Conservation (phyloP, 2,888 invertebrate genomes). For the Sphecodes monilicornis region DNA sequence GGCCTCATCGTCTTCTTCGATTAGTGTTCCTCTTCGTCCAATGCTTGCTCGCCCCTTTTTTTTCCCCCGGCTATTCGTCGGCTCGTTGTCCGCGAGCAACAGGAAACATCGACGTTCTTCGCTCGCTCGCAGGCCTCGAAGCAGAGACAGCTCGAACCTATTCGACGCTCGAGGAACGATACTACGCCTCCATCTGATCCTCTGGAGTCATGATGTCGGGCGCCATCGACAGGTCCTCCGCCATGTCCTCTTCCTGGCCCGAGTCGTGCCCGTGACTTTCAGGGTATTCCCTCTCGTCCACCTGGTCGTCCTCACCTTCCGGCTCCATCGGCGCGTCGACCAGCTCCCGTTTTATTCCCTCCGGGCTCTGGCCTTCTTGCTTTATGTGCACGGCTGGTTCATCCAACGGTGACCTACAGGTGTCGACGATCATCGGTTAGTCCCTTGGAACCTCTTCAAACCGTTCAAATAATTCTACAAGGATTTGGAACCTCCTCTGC, state of each 20-base stretch:
- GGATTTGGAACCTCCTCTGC: not conserved
- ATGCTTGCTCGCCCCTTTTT: slow-evolving; percentile 10
- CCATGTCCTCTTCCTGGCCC: slow-evolving; percentile 82
- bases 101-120: slow-evolving; percentile 26
- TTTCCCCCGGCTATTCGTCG: slow-evolving; percentile 10
- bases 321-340: slow-evolving; percentile 79
- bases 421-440: not conserved
- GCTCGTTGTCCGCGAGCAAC: slow-evolving; percentile 37
- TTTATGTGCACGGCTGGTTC: slow-evolving; percentile 82
- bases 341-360: slow-evolving; percentile 83
- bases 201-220: slow-evolving; percentile 82
- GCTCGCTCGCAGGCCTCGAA: slow-evolving; percentile 39
- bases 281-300: slow-evolving; percentile 80
- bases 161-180: slow-evolving; percentile 62
- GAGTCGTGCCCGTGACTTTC: slow-evolving; percentile 82
- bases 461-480: not conserved
- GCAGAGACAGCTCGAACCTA: slow-evolving; percentile 57
- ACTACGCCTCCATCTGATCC: slow-evolving; percentile 83
- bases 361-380: slow-evolving; percentile 81
- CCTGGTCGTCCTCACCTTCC: slow-evolving; percentile 78
- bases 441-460: not conserved
- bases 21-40: slow-evolving; percentile 20
- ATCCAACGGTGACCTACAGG: slow-evolving; percentile 82
- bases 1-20: slow-evolving; percentile 60
- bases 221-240: slow-evolving; percentile 83